phyloP scores from a whole-genome alignment of 2,888 invertebrate species.

The Ectemnius lituratus region DNA sequence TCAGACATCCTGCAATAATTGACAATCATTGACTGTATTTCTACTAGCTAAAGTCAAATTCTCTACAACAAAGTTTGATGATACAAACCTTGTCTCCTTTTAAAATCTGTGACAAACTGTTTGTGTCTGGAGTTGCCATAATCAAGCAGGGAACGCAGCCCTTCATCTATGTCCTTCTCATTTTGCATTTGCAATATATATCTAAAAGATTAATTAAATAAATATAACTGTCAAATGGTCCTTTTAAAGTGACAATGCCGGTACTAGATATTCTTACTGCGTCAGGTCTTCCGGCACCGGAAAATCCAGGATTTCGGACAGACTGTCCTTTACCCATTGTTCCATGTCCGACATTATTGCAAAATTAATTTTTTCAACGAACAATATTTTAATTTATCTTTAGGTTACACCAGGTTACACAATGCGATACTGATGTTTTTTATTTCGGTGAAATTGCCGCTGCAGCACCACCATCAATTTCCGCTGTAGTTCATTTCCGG shows the following conservation, averaged over 20 bases:
- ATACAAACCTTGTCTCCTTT: conserved; percentile 59
- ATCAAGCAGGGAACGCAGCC: conserved; percentile 87
- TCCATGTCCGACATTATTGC: conserved; percentile 76
- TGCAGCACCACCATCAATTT: no score
- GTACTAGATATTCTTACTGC: conserved; percentile 36
- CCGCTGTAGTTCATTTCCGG: no score
- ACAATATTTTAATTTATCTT: no score
- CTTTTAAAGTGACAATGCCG: not conserved
- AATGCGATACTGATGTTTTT: no score
- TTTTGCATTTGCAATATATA: conserved; percentile 86
- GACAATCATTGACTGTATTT: not conserved
- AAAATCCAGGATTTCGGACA: conserved; percentile 84
- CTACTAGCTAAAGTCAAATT: not conserved
- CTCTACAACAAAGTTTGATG: not conserved
- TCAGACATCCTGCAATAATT: conserved; percentile 45
- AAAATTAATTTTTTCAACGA: not conserved
- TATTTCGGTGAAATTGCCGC: no score
- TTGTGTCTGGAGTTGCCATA: conserved; percentile 83
- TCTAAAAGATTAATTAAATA: conserved; percentile 77
- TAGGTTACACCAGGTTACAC: no score
- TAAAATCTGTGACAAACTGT: conserved; percentile 83
- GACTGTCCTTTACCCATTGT: conserved; percentile 82
- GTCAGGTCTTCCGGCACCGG: conserved; percentile 84
- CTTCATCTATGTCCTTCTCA: conserved; percentile 86
- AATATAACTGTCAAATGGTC: conserved; percentile 6